These are phyloP conservation scores for Phalacrocorax brasilianus DNA, from an alignment of 2,113 vertebrate genomes.

Conservation along the genomic window DNA sequence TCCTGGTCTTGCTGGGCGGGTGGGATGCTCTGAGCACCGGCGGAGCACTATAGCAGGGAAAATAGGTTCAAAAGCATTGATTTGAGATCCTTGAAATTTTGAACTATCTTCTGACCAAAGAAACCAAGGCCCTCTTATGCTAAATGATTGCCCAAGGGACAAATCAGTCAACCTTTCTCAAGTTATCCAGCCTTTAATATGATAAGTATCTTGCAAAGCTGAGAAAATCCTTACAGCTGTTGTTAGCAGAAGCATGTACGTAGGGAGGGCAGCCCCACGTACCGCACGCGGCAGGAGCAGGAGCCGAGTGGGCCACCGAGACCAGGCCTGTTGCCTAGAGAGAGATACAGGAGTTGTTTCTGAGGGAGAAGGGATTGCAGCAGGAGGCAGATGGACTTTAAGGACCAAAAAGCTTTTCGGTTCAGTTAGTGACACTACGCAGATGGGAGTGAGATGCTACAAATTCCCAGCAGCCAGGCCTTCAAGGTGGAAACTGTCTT, in stretches of 20 bases:
- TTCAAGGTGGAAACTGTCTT: background rate
- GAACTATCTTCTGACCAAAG: background rate
- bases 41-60: accelerated
- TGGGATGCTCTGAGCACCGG: background rate
- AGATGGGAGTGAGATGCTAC: background rate
- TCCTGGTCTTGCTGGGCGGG: background rate
- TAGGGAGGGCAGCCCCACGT: background rate
- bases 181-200: background rate
- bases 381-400: accelerated
- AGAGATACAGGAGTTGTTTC: accelerated
- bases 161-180: background rate
- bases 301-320: accelerated
- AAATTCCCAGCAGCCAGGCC: background rate
- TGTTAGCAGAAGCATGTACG: accelerated
- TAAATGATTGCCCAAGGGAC: background rate
- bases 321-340: accelerated
- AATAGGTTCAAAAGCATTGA: background rate
- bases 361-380: background rate
- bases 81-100: background rate
- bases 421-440: accelerated
- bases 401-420: background rate
- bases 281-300: accelerated
- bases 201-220: background rate
- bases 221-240: background rate
- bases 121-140: background rate